Conservation (phyloP, 2,113 vertebrate genomes). For the Herpailurus yagouaroundi region DNA sequence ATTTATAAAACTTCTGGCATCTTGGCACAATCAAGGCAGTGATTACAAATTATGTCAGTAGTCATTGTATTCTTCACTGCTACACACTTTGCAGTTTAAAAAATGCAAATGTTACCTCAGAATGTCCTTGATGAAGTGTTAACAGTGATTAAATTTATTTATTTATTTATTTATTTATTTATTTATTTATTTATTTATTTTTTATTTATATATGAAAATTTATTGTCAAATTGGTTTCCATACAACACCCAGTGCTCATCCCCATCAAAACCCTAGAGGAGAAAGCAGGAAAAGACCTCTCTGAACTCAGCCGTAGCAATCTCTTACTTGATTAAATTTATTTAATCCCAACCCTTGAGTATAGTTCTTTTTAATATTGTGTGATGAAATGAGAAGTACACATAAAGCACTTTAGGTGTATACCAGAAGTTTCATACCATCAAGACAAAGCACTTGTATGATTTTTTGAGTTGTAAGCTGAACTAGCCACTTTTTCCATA, state of each 20-base stretch:
- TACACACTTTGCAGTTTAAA: neutral
- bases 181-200: conserved; percentile 45
- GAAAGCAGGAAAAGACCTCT: too few species aligned
- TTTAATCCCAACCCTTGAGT: neutral
- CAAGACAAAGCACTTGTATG: neutral
- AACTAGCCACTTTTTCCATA: neutral
- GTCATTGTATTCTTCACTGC: neutral
- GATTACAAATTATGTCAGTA: neutral
- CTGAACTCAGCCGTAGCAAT: too few species aligned
- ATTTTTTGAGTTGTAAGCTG: neutral
- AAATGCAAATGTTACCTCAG: neutral
- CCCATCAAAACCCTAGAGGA: too few species aligned
- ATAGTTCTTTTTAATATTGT: neutral
- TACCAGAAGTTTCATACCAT: neutral
- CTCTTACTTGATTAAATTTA: conserved; percentile 6
- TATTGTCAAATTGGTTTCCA: too few species aligned
- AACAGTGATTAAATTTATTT: conserved; percentile 21
- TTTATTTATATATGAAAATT: too few species aligned
- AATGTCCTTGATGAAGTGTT: conserved; percentile 4
- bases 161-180: conserved; percentile 41
- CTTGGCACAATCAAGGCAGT: neutral
- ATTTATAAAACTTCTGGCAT: neutral
- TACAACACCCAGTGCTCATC: too few species aligned
- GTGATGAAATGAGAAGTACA: neutral
- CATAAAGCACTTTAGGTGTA: neutral